Evolutionary conservation across 2,113 vertebrate species (phyloP), one percentile per base, ranked within the genome.

Genomic region (Anolis sagrei): DNA sequence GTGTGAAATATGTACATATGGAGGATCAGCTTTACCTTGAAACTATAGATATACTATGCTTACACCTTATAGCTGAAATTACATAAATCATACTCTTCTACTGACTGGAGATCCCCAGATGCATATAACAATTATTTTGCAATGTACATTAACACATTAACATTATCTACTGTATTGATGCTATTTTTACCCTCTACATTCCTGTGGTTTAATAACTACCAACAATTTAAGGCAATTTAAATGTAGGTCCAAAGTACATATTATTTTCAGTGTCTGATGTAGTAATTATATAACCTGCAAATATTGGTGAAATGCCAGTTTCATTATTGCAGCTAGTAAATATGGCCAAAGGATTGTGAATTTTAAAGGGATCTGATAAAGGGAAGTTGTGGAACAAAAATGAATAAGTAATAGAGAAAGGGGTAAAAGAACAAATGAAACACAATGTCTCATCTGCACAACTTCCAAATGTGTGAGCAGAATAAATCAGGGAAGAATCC

Each of bases 381-480:
- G 34, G 0, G 1, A 76, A 25, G 76, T 76, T 44, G 84, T 25
- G 34, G 39, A 85, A 49, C 18, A 83, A 93, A 90, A 87, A 88
- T 87, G 76, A 88, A 91, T 79, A 88, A 75, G 62, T 78, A 92
- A 88, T 16, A 14, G 81, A 87, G 1, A 39, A 58, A 91, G 91
- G 3, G 36, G 21, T 84, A 82, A 89, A 86, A 85, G 87, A 93
- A 84, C 69, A 86, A 94, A 91, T 8, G 48, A 87, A 95, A 92
- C 78, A 70, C 78, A 76, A 14, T 44, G 19, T 76, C 76, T 89
- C 69, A 86, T 83, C 85, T 84, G 89, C 84, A 21, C 48, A 58
- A 49, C 7, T 62, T 49, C 74, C 75, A 64, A n/a, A 51, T 80
- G 13, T 61, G 88, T 68, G 77, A 89, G 85, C 83, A 82, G 51